Evolutionary conservation across 2,113 vertebrate species (phyloP).

Genomic region (Petaurus breviceps): DNA sequence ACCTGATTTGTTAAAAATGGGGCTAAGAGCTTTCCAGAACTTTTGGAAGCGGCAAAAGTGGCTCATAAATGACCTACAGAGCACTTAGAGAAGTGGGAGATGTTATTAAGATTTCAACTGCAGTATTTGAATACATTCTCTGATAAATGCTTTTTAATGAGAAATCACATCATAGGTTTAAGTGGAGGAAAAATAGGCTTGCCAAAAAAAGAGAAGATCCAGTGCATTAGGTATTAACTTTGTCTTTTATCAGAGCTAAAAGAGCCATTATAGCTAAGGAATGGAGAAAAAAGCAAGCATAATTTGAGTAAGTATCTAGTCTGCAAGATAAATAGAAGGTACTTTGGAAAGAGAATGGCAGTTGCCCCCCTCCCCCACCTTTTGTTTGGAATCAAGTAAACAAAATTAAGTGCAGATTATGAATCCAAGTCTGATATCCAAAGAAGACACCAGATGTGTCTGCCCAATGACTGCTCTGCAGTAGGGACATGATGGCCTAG

Average conservation of each 20-base stretch:
- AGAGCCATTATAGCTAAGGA: constrained; percentile 9
- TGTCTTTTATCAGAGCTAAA: constrained; percentile 51
- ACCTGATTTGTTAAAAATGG: not conserved
- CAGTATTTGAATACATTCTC: constrained; percentile 22
- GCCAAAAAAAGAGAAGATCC: constrained; percentile 37
- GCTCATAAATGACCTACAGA: not conserved
- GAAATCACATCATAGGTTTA: constrained; percentile 34
- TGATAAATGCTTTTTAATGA: constrained; percentile 47
- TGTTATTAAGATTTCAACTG: constrained; percentile 12
- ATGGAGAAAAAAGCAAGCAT: constrained; percentile 4
- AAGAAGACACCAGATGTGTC: not conserved
- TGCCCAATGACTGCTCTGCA: not conserved
- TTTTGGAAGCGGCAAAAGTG: not conserved
- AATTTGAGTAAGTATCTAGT: constrained; percentile 47
- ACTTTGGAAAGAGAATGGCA: constrained; percentile 17
- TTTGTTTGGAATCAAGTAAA: constrained; percentile 16
- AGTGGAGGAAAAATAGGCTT: constrained; percentile 34
- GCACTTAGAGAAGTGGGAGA: not conserved
- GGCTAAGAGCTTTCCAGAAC: not conserved
- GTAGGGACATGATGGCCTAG: not conserved
- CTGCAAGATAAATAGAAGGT: constrained; percentile 30
- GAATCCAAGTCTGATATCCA: not conserved
- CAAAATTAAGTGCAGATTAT: constrained; percentile 44
- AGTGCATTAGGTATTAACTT: not conserved
- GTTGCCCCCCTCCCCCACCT: not conserved